Evolutionary conservation across 2,113 vertebrate species (phyloP), one percentile per base, ranked within the genome.

Genomic region (Progne subis): DNA sequence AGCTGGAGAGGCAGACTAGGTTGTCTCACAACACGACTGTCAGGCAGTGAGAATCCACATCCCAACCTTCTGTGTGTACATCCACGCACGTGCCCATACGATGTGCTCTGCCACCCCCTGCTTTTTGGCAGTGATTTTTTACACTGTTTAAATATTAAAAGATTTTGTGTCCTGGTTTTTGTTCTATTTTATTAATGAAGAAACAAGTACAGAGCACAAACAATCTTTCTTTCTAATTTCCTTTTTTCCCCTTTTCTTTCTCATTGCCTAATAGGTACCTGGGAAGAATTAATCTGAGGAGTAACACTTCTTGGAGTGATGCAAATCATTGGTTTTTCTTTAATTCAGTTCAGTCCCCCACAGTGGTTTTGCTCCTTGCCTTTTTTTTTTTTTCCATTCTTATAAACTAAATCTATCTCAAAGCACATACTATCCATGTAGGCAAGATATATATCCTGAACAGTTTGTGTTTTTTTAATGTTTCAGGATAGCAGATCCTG

Each of bases 41-140:
- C 29, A 18, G 31, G 34, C 31, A 41, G 12, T 20, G 8, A 49
- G 37, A 74, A 47, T 57, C n/a, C 43, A 23, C 23, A 2, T 29
- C 11, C 4, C 18, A 10, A 10, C 28, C 8, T 77, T 63, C 6
- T 61, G 14, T 31, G 12, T 41, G n/a, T 78, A 3, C 31, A 7
- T 57, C 20, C 12, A 1, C 1, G 0, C 9, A 15, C 1, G 0
- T 64, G 15, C 37, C 10, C 55, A 55, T 8, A 1, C 0, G 3
- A 14, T 8, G 0, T 32, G 21, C 28, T 68, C n/a, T 76, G 31
- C 55, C 52, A 44, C 31, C 46, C 14, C 55, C 14, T 28, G 34
- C 11, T 49, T 59, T 59, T 55, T 72, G 34, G 4, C 44, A 43
- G 14, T 55, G 5, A 16, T 52, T 90, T 83, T 81, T 64, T 18